Evolutionary conservation across 2,888 invertebrate species (phyloP).

Genomic region (Parnassius orleans): DNA sequence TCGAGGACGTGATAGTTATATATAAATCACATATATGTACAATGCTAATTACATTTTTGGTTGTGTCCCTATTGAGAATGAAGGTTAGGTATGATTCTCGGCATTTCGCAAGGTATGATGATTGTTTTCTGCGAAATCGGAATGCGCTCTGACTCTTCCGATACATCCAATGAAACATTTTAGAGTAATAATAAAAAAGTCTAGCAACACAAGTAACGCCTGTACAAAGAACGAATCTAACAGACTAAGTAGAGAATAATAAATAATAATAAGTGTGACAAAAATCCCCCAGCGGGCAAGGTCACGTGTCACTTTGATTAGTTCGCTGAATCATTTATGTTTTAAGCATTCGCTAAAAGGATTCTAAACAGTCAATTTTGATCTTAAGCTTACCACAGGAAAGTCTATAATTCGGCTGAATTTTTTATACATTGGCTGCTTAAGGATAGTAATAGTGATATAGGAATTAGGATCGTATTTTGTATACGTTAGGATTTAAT

Average conservation of each 20-base stretch:
- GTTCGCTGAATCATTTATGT: slow-evolving; percentile 54
- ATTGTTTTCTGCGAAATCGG: too few species aligned
- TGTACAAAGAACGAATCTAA: not conserved
- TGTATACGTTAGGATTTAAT: slow-evolving; percentile 28
- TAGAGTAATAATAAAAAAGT: too few species aligned
- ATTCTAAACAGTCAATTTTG: slow-evolving; percentile 24
- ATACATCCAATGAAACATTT: too few species aligned
- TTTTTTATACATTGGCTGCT: slow-evolving; percentile 12
- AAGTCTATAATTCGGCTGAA: slow-evolving; percentile 24
- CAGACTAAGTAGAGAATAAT: slow-evolving; percentile 8
- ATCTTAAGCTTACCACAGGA: slow-evolving; percentile 25
- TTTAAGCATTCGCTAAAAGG: slow-evolving; percentile 34
- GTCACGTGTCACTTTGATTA: slow-evolving; percentile 71
- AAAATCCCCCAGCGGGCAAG: slow-evolving; percentile 34
- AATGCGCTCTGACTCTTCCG: too few species aligned
- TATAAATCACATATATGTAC: too few species aligned
- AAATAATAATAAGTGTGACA: slow-evolving; percentile 22
- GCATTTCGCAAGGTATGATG: too few species aligned
- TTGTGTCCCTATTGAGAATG: too few species aligned
- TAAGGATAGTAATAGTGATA: not conserved
- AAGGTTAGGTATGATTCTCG: too few species aligned
- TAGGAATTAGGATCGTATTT: slow-evolving; percentile 10
- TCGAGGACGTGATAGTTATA: too few species aligned
- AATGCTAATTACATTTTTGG: too few species aligned
- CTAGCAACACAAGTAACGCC: not conserved